A percentile compares a stretch with the other conserved stretches of the same genome.
phyloP scores from a whole-genome alignment of 2,888 invertebrate species.

The Eupithecia subumbrata region DNA sequence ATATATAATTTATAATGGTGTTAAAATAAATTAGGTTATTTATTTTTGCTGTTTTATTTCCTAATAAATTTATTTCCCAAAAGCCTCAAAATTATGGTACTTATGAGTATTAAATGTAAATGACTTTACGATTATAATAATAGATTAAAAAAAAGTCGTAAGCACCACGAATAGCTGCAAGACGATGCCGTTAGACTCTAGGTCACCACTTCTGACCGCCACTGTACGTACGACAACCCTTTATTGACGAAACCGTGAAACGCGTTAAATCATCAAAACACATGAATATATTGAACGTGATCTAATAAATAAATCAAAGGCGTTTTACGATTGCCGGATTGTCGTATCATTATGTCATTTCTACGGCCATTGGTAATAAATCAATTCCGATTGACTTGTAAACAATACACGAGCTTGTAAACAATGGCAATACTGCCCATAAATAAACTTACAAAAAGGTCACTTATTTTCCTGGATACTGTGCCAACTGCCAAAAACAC shows the following conservation, averaged over 20 bases:
- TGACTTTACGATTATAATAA: too few species aligned
- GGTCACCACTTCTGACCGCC: too few species aligned
- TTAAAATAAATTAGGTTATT: too few species aligned
- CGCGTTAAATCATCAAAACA: background rate
- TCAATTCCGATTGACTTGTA: background rate
- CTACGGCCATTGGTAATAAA: background rate
- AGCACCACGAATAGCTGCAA: too few species aligned
- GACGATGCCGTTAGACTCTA: too few species aligned
- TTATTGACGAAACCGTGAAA: background rate
- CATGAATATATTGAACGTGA: background rate
- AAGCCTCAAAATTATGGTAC: too few species aligned
- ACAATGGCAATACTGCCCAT: slow-evolving; percentile 2
- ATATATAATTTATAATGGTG: too few species aligned
- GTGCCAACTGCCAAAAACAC: slow-evolving; percentile 26
- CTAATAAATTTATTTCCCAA: too few species aligned
- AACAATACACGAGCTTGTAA: background rate
- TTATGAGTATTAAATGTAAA: too few species aligned
- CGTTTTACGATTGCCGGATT: background rate
- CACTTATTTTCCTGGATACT: slow-evolving; percentile 32
- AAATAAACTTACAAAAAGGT: slow-evolving; percentile 21
- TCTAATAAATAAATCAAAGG: background rate
- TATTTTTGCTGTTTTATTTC: too few species aligned
- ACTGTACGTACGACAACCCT: background rate
- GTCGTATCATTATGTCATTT: background rate
- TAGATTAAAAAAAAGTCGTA: too few species aligned